Percentiles rank a stretch among this genome's conserved stretches.
Conservation (phyloP, 2,888 invertebrate genomes). For the Dione vanillae region DNA sequence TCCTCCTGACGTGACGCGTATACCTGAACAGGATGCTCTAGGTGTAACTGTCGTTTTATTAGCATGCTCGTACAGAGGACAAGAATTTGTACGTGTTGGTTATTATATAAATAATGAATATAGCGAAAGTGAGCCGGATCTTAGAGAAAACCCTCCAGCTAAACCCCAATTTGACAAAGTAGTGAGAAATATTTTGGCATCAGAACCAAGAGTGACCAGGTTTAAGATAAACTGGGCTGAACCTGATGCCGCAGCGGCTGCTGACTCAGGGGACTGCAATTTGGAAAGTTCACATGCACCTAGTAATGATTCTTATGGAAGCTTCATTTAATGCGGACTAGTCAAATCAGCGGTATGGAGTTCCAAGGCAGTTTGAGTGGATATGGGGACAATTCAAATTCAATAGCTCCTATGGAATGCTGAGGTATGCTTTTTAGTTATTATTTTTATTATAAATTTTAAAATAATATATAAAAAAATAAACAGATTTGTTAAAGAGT, state of each 20-base stretch:
- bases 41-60: conserved; percentile 98
- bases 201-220: conserved; percentile 95
- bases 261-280: conserved; percentile 70
- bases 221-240: conserved; percentile 99
- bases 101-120: conserved; percentile 99
- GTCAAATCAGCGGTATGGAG: conserved; percentile 75
- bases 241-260: conserved; percentile 73
- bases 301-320: conserved; percentile 74
- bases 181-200: conserved; percentile 91
- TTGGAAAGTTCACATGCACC: conserved; percentile 68
- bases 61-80: conserved; percentile 95
- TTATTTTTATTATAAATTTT: neutral
- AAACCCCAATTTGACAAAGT: conserved; percentile 97
- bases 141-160: conserved; percentile 96
- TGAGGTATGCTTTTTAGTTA: conserved; percentile 62
- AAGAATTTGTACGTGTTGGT: conserved; percentile 98
- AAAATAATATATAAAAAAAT: too few relatives aligned
- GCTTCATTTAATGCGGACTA: conserved; percentile 75
- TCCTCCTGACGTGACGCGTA: conserved; percentile 96
- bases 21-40: conserved; percentile 98
- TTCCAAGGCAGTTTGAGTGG: conserved; percentile 76
- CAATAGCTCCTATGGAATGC: conserved; percentile 86
- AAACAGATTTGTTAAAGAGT: too few relatives aligned
- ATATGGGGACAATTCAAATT: conserved; percentile 86
- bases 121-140: conserved; percentile 93